Conservation (phyloP, 2,797 vertebrate genomes). For the Scolopax rusticola region DNA sequence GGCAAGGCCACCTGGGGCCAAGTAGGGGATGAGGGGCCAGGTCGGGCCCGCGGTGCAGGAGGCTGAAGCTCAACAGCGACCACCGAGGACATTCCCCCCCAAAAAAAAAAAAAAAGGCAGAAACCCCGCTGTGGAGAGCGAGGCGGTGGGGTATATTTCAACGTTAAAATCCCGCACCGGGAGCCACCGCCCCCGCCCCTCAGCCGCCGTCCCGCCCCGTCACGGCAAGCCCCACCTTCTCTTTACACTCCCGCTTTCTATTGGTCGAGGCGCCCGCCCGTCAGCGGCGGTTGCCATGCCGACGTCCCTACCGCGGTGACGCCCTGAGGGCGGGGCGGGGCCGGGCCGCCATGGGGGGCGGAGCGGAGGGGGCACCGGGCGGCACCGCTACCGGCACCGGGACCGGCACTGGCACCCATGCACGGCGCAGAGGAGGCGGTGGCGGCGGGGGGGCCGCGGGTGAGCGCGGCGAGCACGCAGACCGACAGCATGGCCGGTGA, state of each 20-base stretch:
- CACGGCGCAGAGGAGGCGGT: conserved; percentile 8
- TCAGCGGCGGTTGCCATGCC: neutral
- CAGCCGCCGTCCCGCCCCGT: neutral
- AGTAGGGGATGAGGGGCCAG: too few relatives aligned
- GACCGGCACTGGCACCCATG: neutral
- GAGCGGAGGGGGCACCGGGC: fast-evolving
- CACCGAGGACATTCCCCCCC: too few relatives aligned
- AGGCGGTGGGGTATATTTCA: fast-evolving
- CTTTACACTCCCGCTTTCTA: fast-evolving
- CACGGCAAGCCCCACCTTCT: neutral
- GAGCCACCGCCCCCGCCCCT: too few relatives aligned
- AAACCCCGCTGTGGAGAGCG: fast-evolving
- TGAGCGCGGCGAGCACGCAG: conserved; percentile 71
- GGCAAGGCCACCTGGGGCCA: too few relatives aligned
- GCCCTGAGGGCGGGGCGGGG: neutral
- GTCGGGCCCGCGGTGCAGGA: too few relatives aligned
- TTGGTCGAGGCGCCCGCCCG: neutral
- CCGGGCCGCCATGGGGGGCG: neutral
- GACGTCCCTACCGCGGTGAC: neutral
- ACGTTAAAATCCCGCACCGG: fast-evolving
- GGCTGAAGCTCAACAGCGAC: neutral
- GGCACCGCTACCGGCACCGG: neutral
- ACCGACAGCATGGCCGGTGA: conserved; percentile 79
- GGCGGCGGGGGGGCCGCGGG: neutral
- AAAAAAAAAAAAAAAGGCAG: too few relatives aligned